Percentiles rank a stretch among this genome's conserved stretches.
Evolutionary conservation across 2,113 vertebrate species (phyloP).

Genomic region (Benitochromis conjunctus): DNA sequence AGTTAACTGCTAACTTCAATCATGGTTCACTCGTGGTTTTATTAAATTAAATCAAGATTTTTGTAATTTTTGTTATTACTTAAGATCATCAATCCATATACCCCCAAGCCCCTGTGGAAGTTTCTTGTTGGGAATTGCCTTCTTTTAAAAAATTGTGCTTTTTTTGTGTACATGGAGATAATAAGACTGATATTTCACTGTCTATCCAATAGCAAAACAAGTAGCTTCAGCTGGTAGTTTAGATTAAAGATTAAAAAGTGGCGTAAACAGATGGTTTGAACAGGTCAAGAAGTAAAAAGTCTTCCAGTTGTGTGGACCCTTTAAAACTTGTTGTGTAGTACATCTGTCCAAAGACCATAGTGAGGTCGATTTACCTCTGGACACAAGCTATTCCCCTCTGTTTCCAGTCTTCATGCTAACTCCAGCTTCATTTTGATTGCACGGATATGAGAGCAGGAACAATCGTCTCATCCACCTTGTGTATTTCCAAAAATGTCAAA

Average conservation of each 20-base stretch:
- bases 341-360: not conserved
- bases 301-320: not conserved
- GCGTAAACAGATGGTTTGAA: not conserved
- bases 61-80: not conserved
- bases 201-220: not conserved
- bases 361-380: not conserved
- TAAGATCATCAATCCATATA: not conserved
- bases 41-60: not conserved
- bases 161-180: not conserved
- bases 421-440: not conserved
- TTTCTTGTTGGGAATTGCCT: not conserved
- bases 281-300: not conserved
- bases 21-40: not conserved
- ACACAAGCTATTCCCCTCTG: not conserved
- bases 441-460: not conserved
- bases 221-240: not conserved
- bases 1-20: not conserved
- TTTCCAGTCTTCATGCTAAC: not conserved
- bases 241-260: not conserved
- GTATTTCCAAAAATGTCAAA: not conserved
- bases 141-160: not conserved
- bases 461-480: not conserved
- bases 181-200: not conserved
- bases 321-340: not conserved
- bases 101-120: rapidly evolving